Conservation (phyloP, 2,888 invertebrate genomes). For the Peribatodes rhomboidaria region DNA sequence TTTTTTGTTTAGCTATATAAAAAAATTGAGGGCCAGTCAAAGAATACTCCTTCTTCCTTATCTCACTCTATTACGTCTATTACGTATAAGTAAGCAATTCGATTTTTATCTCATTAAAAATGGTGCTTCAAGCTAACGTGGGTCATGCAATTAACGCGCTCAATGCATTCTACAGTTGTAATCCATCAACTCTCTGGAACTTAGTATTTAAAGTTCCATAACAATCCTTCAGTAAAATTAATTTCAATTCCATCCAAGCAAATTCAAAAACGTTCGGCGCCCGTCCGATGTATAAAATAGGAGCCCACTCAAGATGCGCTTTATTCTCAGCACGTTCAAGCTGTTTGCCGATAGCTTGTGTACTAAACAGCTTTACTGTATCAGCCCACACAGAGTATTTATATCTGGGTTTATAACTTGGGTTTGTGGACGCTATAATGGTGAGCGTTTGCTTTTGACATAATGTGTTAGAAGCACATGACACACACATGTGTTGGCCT, state of each 20-base stretch:
- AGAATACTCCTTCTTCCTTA: too few relatives aligned
- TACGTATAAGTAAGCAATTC: too few relatives aligned
- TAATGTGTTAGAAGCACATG: neutral
- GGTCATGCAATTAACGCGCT: too few relatives aligned
- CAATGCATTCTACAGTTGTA: too few relatives aligned
- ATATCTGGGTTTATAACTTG: conserved; percentile 6
- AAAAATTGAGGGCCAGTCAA: too few relatives aligned
- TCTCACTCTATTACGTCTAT: too few relatives aligned
- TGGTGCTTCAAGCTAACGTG: too few relatives aligned
- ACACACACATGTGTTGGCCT: too few relatives aligned
- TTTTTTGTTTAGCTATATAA: too few relatives aligned
- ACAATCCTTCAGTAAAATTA: neutral
- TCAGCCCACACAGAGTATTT: conserved; percentile 16
- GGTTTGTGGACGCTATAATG: neutral
- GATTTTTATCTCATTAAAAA: too few relatives aligned
- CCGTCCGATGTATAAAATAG: conserved; percentile 9
- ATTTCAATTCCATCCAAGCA: neutral
- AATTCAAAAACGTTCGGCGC: conserved; percentile 14
- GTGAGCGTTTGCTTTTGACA: neutral
- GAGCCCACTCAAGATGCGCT: conserved; percentile 11
- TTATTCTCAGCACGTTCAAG: conserved; percentile 36
- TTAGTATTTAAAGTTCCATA: too few relatives aligned
- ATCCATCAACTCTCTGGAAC: too few relatives aligned
- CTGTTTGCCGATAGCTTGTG: conserved; percentile 37
- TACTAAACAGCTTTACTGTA: conserved; percentile 32